A percentile compares a stretch with the other conserved stretches of the same genome.
Conservation (phyloP, 37 sponge, comb jelly and placozoan genomes). For the Halichondria panicea region DNA sequence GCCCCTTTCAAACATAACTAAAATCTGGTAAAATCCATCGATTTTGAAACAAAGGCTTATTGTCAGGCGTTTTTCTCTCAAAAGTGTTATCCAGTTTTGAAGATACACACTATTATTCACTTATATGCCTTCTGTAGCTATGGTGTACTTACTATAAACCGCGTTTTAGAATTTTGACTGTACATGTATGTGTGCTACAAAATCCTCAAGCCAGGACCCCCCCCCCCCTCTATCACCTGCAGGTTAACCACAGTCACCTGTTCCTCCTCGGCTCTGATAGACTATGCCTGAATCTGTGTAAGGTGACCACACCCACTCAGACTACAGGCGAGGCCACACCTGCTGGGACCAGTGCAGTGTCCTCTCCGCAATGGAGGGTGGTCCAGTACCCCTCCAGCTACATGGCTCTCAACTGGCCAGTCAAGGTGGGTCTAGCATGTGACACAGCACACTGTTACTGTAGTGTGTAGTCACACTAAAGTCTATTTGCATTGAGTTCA, state of each 20-base stretch:
- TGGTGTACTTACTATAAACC: background rate
- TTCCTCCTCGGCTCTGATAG: conserved; percentile 69
- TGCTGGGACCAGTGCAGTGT: background rate
- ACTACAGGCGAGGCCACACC: background rate
- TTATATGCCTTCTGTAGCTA: background rate
- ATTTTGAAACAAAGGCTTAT: too few relatives aligned
- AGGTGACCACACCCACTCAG: background rate
- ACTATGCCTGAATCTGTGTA: conserved; percentile 49
- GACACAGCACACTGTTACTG: too few relatives aligned
- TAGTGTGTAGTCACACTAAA: too few relatives aligned
- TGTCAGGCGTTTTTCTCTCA: too few relatives aligned
- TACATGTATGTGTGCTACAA: conserved; percentile 2
- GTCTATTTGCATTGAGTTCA: too few relatives aligned
- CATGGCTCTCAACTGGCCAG: conserved; percentile 78
- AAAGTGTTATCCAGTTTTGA: too few relatives aligned
- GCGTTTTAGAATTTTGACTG: too few relatives aligned
- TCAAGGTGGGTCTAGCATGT: conserved; percentile 56
- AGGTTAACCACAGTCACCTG: conserved; percentile 74
- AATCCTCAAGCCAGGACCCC: background rate
- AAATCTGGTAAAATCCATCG: too few relatives aligned
- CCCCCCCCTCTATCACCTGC: conserved; percentile 13
- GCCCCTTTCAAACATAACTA: too few relatives aligned
- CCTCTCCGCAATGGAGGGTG: conserved; percentile 74
- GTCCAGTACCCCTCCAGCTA: conserved; percentile 68
- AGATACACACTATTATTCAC: too few relatives aligned